phyloP scores from a whole-genome alignment of 1,140 invertebrate species.

The Tetramorium alpestre region DNA sequence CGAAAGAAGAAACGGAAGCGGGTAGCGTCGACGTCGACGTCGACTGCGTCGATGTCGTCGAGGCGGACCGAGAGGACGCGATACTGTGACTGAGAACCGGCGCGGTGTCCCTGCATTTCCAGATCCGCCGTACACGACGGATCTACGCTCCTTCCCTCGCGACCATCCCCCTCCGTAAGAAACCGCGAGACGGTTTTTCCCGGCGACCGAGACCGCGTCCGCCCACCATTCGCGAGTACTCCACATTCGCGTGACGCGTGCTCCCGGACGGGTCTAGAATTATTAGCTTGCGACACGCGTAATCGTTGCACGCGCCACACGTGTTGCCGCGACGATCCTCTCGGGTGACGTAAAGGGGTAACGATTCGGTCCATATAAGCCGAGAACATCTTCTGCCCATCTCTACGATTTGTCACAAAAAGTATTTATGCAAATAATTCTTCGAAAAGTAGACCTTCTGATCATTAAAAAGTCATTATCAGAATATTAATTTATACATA shows the following conservation, averaged over 20 bases:
- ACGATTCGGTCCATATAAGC: constrained; percentile 32
- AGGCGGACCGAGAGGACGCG: constrained; percentile 65
- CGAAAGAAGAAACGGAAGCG: constrained; percentile 16
- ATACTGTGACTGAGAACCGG: constrained; percentile 71
- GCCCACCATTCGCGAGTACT: constrained; percentile 50
- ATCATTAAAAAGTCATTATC: background rate
- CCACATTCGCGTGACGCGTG: constrained; percentile 51
- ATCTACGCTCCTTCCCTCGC: constrained; percentile 62
- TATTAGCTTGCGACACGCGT: constrained; percentile 8
- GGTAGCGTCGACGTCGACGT: constrained; percentile 28
- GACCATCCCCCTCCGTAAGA: constrained; percentile 51
- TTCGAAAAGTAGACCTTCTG: background rate
- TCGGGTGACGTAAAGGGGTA: constrained; percentile 28
- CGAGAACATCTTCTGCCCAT: background rate
- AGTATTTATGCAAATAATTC: background rate
- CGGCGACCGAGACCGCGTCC: constrained; percentile 56
- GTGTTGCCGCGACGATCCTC: constrained; percentile 19
- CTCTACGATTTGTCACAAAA: background rate
- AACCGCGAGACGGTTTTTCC: constrained; percentile 55
- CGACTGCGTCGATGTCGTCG: constrained; percentile 49
- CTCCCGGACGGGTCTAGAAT: background rate
- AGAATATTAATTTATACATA: background rate
- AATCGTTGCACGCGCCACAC: constrained; percentile 37
- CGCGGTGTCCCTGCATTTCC: constrained; percentile 68
- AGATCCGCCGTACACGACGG: constrained; percentile 64